Evolutionary conservation across 2,888 invertebrate species (phyloP).

Genomic region (Macaria notata): DNA sequence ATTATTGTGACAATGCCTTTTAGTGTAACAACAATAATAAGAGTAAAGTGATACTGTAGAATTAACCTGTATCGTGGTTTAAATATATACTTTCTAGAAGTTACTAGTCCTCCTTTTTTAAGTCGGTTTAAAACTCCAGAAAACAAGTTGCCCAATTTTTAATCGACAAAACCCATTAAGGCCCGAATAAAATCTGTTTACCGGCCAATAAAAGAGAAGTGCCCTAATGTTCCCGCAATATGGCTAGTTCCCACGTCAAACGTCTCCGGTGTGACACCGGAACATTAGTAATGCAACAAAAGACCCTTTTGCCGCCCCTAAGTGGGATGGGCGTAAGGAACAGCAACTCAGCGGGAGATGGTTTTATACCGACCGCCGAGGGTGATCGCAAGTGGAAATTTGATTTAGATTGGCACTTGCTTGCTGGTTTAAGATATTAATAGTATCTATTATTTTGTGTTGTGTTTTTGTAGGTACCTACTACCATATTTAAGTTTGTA

Average conservation of each 20-base stretch:
- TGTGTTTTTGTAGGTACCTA: too few species aligned
- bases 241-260: conserved; percentile 76
- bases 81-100: too few species aligned
- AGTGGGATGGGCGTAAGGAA: conserved; percentile 45
- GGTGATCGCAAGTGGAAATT: conserved; percentile 10
- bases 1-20: too few species aligned
- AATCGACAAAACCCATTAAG: too few species aligned
- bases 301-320: conserved; percentile 62
- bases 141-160: too few species aligned
- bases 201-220: conserved; percentile 22
- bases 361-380: conserved; percentile 29
- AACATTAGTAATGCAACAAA: conserved; percentile 78
- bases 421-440: neutral
- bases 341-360: conserved; percentile 31
- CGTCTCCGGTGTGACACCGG: conserved; percentile 68
- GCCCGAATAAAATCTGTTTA: conserved; percentile 18
- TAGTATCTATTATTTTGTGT: too few species aligned
- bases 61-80: too few species aligned
- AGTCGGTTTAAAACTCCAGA: too few species aligned
- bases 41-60: too few species aligned
- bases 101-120: too few species aligned
- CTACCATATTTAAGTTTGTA: too few species aligned
- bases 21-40: too few species aligned
- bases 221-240: conserved; percentile 46
- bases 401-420: conserved; percentile 14